Evolutionary conservation across 2,797 vertebrate genomes (phyloP).

Genomic region (Myotis vivesi): DNA sequence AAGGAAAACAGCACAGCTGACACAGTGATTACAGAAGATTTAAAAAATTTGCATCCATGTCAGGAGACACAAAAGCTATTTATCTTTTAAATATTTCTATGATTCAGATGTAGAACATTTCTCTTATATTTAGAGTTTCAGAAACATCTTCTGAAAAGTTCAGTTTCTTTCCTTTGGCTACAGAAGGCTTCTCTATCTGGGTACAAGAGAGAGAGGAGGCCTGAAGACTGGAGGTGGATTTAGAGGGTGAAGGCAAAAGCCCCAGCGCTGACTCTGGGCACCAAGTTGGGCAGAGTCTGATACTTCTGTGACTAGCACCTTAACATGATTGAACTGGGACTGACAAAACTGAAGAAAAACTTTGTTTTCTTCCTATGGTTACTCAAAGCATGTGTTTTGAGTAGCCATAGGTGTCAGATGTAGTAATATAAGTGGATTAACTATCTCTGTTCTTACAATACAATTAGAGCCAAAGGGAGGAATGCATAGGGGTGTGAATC

Average conservation of each 20-base stretch:
- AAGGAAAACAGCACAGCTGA: neutral
- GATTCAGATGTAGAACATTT: conserved; percentile 19
- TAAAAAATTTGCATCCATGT: neutral
- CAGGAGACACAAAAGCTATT: neutral
- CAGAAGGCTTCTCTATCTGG: neutral
- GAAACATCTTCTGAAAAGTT: neutral
- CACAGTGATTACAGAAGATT: neutral
- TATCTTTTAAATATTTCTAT: neutral
- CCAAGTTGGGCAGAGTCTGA: neutral
- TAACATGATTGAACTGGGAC: neutral
- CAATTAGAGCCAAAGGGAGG: neutral
- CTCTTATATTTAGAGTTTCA: conserved; percentile 25
- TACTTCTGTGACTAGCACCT: neutral
- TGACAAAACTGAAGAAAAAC: neutral
- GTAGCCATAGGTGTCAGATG: neutral
- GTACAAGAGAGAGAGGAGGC: neutral
- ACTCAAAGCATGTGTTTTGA: neutral
- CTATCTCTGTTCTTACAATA: conserved; percentile 60
- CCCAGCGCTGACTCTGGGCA: neutral
- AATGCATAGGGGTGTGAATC: neutral
- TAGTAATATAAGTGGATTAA: neutral
- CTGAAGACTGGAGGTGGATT: neutral
- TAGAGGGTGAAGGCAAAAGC: neutral
- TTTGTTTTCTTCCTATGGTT: neutral
- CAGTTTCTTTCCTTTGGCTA: conserved; percentile 20